These are phyloP conservation scores for Endomychus coccineus DNA, from an alignment of 2,888 invertebrate species.

Conservation along the genomic window DNA sequence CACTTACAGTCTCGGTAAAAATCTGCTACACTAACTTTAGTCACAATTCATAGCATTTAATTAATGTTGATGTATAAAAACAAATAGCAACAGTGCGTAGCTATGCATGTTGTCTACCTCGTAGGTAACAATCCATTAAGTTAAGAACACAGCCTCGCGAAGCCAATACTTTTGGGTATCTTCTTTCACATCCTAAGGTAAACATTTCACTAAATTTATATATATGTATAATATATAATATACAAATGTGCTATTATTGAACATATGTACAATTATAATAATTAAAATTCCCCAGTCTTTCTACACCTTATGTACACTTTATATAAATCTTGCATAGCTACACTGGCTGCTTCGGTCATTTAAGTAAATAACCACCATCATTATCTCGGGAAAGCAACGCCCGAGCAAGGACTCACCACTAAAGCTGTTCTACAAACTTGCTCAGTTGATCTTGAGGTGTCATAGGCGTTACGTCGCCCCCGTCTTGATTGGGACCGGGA, in stretches of 20 bases:
- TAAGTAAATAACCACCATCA: background rate
- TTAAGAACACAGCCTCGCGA: constrained; percentile 53
- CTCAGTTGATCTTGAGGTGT: constrained; percentile 92
- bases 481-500: constrained; percentile 40
- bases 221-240: constrained; percentile 20
- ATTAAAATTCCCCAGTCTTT: constrained; percentile 28
- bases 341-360: constrained; percentile 14
- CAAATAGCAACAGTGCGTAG: constrained; percentile 36
- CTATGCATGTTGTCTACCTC: constrained; percentile 30
- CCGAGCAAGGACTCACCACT: constrained; percentile 50
- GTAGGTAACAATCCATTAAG: constrained; percentile 45
- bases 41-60: constrained; percentile 11
- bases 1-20: constrained; percentile 40
- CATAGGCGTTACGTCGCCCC: constrained; percentile 61
- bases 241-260: constrained; percentile 30
- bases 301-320: constrained; percentile 31
- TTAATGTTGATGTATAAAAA: constrained; percentile 12
- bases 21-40: constrained; percentile 28
- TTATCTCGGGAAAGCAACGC: constrained; percentile 23
- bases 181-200: constrained; percentile 25
- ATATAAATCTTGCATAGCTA: too few species aligned
- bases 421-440: constrained; percentile 93
- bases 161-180: constrained; percentile 52
- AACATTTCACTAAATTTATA: constrained; percentile 16
- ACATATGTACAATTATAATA: constrained; percentile 41